phyloP scores from a whole-genome alignment of 2,113 vertebrate genomes.

The Chunga burmeisteri region DNA sequence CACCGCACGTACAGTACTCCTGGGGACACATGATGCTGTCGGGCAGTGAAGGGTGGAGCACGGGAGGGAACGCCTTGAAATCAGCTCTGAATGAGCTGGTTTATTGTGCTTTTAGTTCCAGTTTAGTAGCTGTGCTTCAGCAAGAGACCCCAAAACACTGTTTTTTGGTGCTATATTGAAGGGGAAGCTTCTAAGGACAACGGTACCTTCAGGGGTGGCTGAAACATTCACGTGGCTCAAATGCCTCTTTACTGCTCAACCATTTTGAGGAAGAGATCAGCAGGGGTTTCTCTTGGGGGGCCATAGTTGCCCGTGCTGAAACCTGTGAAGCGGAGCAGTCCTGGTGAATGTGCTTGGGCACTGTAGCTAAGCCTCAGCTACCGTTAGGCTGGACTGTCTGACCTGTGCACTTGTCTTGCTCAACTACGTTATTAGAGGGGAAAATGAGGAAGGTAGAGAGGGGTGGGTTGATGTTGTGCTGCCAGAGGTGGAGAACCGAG shows the following conservation, averaged over 20 bases:
- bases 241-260: neutral
- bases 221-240: rapidly evolving
- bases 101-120: neutral
- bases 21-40: rapidly evolving
- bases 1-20: rapidly evolving
- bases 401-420: rapidly evolving
- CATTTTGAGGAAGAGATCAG: neutral
- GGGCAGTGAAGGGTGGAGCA: neutral
- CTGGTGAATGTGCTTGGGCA: neutral
- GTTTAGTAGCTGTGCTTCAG: neutral
- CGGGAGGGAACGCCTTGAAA: neutral
- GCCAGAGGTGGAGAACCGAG: neutral
- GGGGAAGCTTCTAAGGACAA: neutral
- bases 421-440: rapidly evolving
- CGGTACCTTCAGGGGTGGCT: neutral
- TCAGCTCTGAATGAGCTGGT: neutral
- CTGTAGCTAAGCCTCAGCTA: neutral
- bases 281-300: neutral
- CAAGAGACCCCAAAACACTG: neutral
- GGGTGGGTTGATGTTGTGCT: neutral
- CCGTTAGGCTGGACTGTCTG: too few relatives aligned
- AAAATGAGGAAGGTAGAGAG: neutral
- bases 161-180: neutral
- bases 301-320: rapidly evolving
- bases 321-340: too few relatives aligned